Percentiles rank a stretch among this genome's conserved stretches.
phyloP scores from a whole-genome alignment of 2,888 invertebrate genomes.

The Ramazzottius varieornatus region DNA sequence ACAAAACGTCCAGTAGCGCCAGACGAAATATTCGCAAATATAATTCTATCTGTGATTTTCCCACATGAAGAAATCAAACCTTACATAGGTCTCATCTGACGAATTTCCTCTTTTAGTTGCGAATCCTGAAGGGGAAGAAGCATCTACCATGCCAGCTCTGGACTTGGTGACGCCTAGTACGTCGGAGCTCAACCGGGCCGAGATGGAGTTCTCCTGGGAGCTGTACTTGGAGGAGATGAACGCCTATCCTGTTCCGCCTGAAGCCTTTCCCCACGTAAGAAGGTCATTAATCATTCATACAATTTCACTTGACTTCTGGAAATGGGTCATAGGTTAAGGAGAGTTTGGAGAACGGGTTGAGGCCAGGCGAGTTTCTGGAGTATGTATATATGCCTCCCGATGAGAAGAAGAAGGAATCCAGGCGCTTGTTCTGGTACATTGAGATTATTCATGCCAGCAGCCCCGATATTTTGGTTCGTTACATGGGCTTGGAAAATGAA shows the following conservation, averaged over 20 bases:
- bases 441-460: background rate
- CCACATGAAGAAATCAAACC: no score
- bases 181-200: background rate
- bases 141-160: background rate
- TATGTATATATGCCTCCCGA: background rate
- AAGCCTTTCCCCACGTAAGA: background rate
- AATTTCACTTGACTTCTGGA: background rate
- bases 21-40: no score
- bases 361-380: background rate
- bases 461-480: background rate
- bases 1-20: no score
- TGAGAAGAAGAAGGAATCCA: background rate
- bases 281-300: background rate
- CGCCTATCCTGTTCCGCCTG: background rate
- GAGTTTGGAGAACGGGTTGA: background rate
- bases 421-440: background rate
- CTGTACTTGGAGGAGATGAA: background rate
- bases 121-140: no score
- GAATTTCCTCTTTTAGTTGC: no score
- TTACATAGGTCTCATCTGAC: no score
- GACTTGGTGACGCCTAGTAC: background rate
- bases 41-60: no score
- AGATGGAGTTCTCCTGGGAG: slow-evolving; percentile 3
- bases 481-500: background rate
- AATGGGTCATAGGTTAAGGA: background rate